Conservation (phyloP, 2,113 vertebrate species). For the Vombatus ursinus region DNA sequence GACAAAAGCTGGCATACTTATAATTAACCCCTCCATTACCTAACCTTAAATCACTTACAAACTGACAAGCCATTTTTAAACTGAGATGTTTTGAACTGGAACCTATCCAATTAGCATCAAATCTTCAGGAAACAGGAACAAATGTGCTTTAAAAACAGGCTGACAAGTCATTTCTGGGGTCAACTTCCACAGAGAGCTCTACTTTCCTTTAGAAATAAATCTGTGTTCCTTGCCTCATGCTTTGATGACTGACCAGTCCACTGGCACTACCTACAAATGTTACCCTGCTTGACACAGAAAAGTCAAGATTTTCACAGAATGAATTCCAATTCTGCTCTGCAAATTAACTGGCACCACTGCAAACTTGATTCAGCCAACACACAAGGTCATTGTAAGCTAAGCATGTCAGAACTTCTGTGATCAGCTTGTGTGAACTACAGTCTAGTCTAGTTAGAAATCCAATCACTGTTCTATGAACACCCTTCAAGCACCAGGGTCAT, state of each 20-base stretch:
- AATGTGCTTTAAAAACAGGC: constrained; percentile 26
- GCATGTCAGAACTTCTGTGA: neutral
- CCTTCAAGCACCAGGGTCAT: neutral
- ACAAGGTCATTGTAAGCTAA: neutral
- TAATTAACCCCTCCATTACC: neutral
- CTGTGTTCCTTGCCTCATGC: constrained; percentile 27
- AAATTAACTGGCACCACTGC: constrained; percentile 9
- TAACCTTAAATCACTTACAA: neutral
- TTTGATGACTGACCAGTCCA: neutral
- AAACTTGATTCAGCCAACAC: constrained; percentile 26
- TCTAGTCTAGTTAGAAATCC: neutral
- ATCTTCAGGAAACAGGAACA: constrained; percentile 52
- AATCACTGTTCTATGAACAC: neutral
- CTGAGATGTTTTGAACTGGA: constrained; percentile 44
- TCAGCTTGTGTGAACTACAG: neutral
- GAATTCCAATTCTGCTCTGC: constrained; percentile 32
- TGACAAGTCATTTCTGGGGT: constrained; percentile 23
- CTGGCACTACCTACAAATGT: constrained; percentile 3
- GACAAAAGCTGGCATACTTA: neutral
- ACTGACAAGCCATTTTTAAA: constrained; percentile 30
- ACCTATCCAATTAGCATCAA: constrained; percentile 54
- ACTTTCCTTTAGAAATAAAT: constrained; percentile 46
- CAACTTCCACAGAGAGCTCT: neutral
- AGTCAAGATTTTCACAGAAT: constrained; percentile 26
- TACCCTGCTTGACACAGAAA: constrained; percentile 1